phyloP scores from a whole-genome alignment of 2,113 vertebrate genomes.

The Stictonetta naevosa region DNA sequence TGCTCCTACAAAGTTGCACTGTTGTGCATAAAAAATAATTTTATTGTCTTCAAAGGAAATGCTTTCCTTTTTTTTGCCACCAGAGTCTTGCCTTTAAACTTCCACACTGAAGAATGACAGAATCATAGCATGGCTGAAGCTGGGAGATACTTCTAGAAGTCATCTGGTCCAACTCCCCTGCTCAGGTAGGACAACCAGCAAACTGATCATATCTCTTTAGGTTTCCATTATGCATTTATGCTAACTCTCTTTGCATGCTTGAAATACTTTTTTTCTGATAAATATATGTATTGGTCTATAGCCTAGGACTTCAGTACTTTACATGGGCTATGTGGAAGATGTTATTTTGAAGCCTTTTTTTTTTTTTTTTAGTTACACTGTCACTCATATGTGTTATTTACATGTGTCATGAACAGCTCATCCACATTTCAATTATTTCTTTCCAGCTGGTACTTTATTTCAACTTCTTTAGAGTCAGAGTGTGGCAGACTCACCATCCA shows the following conservation, averaged over 20 bases:
- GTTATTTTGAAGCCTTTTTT: not conserved
- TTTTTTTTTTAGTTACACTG: not conserved
- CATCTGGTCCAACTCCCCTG: not conserved
- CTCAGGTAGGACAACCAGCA: not conserved
- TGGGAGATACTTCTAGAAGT: not conserved
- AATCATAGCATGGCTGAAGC: not conserved
- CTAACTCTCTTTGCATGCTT: not conserved
- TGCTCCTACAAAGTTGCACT: not conserved
- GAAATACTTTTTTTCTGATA: not conserved
- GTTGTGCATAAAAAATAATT: not conserved
- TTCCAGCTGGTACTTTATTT: conserved; percentile 48
- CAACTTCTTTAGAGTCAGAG: conserved; percentile 49
- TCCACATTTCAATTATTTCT: conserved; percentile 33
- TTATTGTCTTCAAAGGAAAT: not conserved
- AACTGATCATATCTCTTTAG: not conserved
- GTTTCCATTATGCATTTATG: not conserved
- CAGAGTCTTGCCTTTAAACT: not conserved
- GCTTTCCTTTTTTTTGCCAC: not conserved
- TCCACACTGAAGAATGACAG: not conserved
- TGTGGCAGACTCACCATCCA: conserved; percentile 15
- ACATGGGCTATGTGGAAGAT: not conserved
- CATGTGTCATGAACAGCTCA: not conserved
- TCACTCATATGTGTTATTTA: not conserved
- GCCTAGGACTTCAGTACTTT: not conserved
- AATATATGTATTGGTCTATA: not conserved